These are phyloP conservation scores for Lepidostoma basale DNA, from an alignment of 1,140 invertebrate genomes.

Conservation along the genomic window DNA sequence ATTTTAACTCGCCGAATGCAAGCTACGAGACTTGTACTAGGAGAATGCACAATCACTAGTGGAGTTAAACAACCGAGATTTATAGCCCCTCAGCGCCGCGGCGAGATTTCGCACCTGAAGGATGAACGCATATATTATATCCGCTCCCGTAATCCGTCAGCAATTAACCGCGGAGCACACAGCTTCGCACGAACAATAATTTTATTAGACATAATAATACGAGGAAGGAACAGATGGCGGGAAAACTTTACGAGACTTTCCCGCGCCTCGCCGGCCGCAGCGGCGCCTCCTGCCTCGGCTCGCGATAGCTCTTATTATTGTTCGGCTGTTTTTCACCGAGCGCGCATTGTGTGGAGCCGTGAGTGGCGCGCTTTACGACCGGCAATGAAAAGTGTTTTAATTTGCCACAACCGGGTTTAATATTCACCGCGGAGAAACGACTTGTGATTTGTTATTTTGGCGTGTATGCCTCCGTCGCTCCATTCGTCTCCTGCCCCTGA, in stretches of 20 bases:
- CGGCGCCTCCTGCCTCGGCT: slow-evolving; percentile 3
- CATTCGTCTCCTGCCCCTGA: background rate
- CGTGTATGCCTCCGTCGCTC: background rate
- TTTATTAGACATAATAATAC: slow-evolving; percentile 37
- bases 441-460: slow-evolving; percentile 26
- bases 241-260: slow-evolving; percentile 23
- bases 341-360: slow-evolving; percentile 21
- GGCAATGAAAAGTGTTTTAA: slow-evolving; percentile 37
- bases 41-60: too few species aligned
- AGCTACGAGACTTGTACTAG: too few species aligned
- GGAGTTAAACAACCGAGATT: background rate
- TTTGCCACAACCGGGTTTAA: slow-evolving; percentile 18
- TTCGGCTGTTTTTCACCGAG: slow-evolving; percentile 26
- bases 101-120: background rate
- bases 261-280: background rate
- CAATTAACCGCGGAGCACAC: slow-evolving; percentile 30
- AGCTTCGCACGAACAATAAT: slow-evolving; percentile 32
- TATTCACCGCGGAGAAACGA: slow-evolving; percentile 20
- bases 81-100: background rate
- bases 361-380: slow-evolving; percentile 37
- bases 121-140: slow-evolving; percentile 12
- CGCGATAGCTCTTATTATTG: slow-evolving; percentile 34
- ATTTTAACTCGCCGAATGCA: too few species aligned
- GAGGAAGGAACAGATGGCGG: slow-evolving; percentile 21
- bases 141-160: slow-evolving; percentile 22